Conservation (phyloP, 2,797 vertebrate genomes). For the Xenopus petersii region DNA sequence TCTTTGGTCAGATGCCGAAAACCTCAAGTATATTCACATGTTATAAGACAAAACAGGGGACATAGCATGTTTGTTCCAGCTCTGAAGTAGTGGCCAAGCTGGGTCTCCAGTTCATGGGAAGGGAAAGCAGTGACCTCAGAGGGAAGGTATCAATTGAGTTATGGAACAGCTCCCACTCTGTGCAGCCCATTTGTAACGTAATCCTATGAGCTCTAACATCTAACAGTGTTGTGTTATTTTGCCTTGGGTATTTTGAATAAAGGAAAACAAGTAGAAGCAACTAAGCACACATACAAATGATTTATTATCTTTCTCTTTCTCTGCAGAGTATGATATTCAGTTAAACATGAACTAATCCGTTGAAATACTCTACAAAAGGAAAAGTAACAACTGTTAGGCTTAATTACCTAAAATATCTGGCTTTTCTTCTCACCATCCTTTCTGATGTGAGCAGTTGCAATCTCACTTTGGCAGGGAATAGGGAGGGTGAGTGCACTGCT, state of each 20-base stretch:
- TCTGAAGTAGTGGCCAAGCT: not conserved
- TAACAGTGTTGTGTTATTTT: not conserved
- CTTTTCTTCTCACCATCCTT: not conserved
- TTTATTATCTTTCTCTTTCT: not conserved
- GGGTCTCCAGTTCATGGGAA: slow-evolving; percentile 3
- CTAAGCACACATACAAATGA: not conserved
- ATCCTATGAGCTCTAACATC: not conserved
- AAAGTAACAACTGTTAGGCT: not conserved
- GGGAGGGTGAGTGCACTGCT: not conserved
- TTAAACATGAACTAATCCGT: no score
- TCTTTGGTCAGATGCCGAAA: no score
- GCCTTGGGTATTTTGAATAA: not conserved
- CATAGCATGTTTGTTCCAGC: not conserved
- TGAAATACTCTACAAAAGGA: not conserved
- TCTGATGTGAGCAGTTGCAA: not conserved
- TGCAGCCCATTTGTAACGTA: not conserved
- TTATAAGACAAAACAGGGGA: no score
- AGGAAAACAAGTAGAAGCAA: not conserved
- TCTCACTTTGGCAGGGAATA: not conserved
- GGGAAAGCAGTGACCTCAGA: slow-evolving; percentile 15
- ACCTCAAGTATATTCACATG: no score
- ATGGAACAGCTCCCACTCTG: slow-evolving; percentile 12
- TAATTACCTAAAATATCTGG: not conserved
- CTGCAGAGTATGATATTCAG: no score
- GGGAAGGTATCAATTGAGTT: not conserved